Evolutionary conservation across 2,888 invertebrate species (phyloP), one percentile per base, ranked within the genome.

Genomic region (Dyspetes luteomarginatus): DNA sequence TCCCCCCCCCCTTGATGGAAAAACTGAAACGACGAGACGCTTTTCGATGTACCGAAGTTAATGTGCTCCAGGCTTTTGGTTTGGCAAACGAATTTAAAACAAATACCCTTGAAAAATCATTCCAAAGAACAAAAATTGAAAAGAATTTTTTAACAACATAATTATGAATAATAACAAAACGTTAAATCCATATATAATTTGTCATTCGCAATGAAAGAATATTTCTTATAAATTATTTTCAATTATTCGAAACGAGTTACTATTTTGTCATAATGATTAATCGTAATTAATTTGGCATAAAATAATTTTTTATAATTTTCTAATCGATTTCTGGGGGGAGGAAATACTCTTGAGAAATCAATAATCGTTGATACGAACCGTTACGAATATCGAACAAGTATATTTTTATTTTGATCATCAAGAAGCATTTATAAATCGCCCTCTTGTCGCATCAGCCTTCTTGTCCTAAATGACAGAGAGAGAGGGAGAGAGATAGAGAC

Each of bases 1-100:
- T 64, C 19, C 62, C 55, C 12, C 55, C 12, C 73, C 81, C 83
- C 83, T 82, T 68, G 82, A 79, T 83, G 84, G 82, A 82, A 84
- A 84, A 83, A 79, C 78, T 72, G 78, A 24, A 82, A 62, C 62
- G 65, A 60, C 62, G 52, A 67, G 64, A 45, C 15, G 52, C 19
- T 48, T 65, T 60, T 28, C 65, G 48, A 50, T 55, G 15, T 43
- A 45, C 28, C 43, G 28, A 55, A 56, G 43, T 22, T 52, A 60
- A 45, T 24, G 62, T 30, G 28, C 15, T 28, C 22, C 24, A 67
- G 28, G n/a, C 26, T 67, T 65, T 28, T 17, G 9, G 60, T 45
- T 43, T 62, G 71, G 19, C 41, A 65, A 71, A 58, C 58, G 56
- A 30, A 45, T 62, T 76, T 26, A 41, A 36, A 69, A 75, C 41